These are phyloP conservation scores for Aleiodes leptofemur DNA, from an alignment of 2,888 invertebrate genomes.

Conservation along the genomic window DNA sequence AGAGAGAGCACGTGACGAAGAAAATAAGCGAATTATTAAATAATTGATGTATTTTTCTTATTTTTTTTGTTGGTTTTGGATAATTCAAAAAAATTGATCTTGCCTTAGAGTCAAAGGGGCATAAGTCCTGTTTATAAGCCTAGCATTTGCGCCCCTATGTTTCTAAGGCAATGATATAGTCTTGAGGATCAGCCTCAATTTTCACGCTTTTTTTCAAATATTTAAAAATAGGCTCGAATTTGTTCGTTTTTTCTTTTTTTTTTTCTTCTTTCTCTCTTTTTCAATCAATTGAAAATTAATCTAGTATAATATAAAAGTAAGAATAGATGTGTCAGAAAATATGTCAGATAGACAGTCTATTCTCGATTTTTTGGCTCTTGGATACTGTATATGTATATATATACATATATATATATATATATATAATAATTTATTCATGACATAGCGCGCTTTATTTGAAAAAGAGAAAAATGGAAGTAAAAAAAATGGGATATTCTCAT, in stretches of 20 bases:
- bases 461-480: not conserved
- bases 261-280: not conserved
- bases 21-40: not conserved
- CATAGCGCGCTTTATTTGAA: not conserved
- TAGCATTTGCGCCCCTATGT: too few relatives aligned
- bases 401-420: too few relatives aligned
- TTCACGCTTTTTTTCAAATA: not conserved
- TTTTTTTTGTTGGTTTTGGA: too few relatives aligned
- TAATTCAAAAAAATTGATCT: too few relatives aligned
- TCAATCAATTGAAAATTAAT: not conserved
- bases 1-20: conserved; percentile 1
- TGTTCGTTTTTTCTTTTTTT: not conserved
- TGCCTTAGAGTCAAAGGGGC: too few relatives aligned
- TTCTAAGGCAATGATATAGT: not conserved
- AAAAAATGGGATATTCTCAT: conserved; percentile 18
- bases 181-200: not conserved
- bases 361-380: conserved; percentile 16
- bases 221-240: not conserved
- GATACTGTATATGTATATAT: conserved; percentile 6
- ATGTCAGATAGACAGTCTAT: conserved; percentile 24
- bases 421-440: conserved; percentile 32
- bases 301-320: not conserved
- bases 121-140: too few relatives aligned
- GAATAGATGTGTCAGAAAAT: conserved; percentile 21
- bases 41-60: conserved; percentile 11